phyloP scores from a whole-genome alignment of 1,140 invertebrate species.

The Psix sp. region DNA sequence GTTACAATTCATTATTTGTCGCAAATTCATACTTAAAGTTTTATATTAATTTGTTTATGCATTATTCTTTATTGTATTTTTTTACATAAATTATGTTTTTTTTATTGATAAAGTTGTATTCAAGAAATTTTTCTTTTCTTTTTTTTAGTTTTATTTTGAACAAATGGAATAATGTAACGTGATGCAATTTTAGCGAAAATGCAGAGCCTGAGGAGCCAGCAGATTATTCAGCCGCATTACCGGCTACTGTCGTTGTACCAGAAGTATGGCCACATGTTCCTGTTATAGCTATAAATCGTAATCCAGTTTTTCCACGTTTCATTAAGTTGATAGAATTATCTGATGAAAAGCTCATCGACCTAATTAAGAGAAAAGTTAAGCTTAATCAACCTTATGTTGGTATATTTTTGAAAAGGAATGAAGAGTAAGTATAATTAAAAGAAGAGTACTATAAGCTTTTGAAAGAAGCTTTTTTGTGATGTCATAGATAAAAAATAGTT shows the following conservation, averaged over 20 bases:
- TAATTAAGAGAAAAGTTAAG: constrained; percentile 95
- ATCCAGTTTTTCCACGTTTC: constrained; percentile 98
- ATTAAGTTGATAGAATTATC: constrained; percentile 97
- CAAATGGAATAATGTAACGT: background rate
- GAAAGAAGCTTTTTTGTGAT: too few relatives aligned
- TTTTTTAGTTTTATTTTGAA: too few relatives aligned
- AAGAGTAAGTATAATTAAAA: constrained; percentile 88
- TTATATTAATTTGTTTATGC: constrained; percentile 1
- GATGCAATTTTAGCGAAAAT: constrained; percentile 23
- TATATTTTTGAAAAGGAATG: constrained; percentile 96
- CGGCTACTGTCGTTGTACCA: constrained; percentile 94
- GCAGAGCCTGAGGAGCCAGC: constrained; percentile 57
- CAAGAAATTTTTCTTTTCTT: too few relatives aligned
- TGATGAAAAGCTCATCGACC: constrained; percentile 91
- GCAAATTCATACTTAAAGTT: background rate
- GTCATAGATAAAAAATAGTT: too few relatives aligned
- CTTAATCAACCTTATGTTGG: constrained; percentile 98
- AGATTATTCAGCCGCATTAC: constrained; percentile 77
- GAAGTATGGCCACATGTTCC: constrained; percentile 97
- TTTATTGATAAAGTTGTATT: background rate
- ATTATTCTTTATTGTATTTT: too few relatives aligned
- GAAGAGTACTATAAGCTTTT: too few relatives aligned
- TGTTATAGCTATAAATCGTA: constrained; percentile 93
- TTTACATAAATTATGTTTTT: too few relatives aligned
- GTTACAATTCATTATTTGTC: background rate